Conservation (phyloP, 2,797 vertebrate genomes). For the Lateolabrax maculatus region DNA sequence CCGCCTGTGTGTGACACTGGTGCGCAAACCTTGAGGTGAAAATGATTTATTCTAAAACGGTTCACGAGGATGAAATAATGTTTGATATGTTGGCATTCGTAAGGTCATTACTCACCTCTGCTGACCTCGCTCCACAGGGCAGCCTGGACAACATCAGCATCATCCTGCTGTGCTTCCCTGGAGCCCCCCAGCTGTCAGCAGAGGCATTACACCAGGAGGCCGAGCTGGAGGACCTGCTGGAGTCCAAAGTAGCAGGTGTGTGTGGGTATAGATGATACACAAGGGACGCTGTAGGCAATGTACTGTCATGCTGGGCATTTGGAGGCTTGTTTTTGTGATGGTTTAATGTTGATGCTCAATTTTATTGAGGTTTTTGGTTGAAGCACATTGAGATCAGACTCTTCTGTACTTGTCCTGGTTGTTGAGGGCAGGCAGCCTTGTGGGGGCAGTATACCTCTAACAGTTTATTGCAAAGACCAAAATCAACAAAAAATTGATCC, state of each 20-base stretch:
- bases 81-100: constrained; percentile 45
- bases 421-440: neutral
- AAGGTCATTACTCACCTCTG: constrained; percentile 45
- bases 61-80: constrained; percentile 13
- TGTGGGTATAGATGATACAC: constrained; percentile 8
- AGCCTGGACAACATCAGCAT: constrained; percentile 92
- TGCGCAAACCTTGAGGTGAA: constrained; percentile 29
- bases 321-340: neutral
- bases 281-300: neutral
- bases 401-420: neutral
- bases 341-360: neutral
- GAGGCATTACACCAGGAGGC: constrained; percentile 87
- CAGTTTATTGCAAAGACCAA: neutral
- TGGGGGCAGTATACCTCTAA: neutral
- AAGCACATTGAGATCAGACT: constrained; percentile 3
- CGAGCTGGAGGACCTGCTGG: constrained; percentile 85
- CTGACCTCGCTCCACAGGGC: constrained; percentile 79
- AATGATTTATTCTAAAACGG: constrained; percentile 37
- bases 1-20: constrained; percentile 34
- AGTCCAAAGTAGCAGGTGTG: constrained; percentile 88
- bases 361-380: neutral
- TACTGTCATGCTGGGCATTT: neutral
- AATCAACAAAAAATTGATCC: neutral
- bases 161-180: constrained; percentile 89
- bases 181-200: constrained; percentile 87